These are phyloP conservation scores for Morone saxatilis DNA, from an alignment of 2,113 vertebrate species.

Conservation along the genomic window DNA sequence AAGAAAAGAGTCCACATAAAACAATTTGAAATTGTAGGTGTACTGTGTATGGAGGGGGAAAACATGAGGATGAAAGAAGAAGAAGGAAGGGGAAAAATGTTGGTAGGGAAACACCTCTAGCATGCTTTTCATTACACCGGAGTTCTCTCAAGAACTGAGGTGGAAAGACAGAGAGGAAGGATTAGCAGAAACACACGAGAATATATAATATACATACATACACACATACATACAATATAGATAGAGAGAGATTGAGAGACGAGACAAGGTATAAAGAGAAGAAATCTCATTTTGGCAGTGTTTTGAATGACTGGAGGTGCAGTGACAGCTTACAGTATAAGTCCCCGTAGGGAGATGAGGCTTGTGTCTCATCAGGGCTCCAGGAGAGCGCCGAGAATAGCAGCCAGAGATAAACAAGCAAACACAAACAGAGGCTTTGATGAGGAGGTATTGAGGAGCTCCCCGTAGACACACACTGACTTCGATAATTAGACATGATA, in stretches of 20 bases:
- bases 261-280: constrained; percentile 28
- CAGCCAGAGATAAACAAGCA: constrained; percentile 81
- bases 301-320: constrained; percentile 70
- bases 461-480: constrained; percentile 70
- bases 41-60: background rate
- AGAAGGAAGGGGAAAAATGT: background rate
- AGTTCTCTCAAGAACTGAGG: constrained; percentile 8
- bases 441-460: constrained; percentile 79
- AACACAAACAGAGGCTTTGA: constrained; percentile 82
- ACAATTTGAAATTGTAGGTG: constrained; percentile 10
- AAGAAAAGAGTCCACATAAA: background rate
- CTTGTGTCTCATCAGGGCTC: constrained; percentile 71
- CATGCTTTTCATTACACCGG: constrained; percentile 35
- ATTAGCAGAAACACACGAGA: background rate
- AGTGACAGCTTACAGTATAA: constrained; percentile 75
- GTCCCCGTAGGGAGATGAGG: constrained; percentile 64
- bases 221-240: background rate
- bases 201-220: background rate
- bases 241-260: constrained; percentile 15
- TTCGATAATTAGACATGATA: constrained; percentile 78
- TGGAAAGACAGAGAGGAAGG: background rate
- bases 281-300: constrained; percentile 41
- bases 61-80: constrained; percentile 22
- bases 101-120: constrained; percentile 26
- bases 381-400: constrained; percentile 78